Evolutionary conservation across 1,140 invertebrate species (phyloP).

Genomic region (Drosophila ercepeae): DNA sequence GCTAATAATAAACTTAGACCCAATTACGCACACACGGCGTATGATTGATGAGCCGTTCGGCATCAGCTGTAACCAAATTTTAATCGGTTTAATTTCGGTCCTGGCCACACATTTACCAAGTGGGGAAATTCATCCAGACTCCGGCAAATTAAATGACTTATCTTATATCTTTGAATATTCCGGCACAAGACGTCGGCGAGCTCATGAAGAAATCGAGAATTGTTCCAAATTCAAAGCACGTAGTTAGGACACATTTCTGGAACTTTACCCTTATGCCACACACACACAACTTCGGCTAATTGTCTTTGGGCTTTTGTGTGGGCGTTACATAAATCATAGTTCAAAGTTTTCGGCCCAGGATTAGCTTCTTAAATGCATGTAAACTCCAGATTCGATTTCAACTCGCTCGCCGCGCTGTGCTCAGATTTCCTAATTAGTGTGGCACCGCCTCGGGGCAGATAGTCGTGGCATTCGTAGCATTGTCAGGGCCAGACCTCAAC

Average conservation of each 20-base stretch:
- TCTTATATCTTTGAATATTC: conserved; percentile 39
- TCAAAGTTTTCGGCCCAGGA: conserved; percentile 72
- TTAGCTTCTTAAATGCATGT: conserved; percentile 68
- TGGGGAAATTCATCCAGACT: conserved; percentile 6
- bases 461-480: too few relatives aligned
- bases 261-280: conserved; percentile 42
- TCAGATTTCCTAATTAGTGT: conserved; percentile 71
- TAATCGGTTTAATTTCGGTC: conserved; percentile 32
- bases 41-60: conserved; percentile 41
- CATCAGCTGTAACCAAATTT: conserved; percentile 22
- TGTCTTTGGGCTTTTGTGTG: conserved; percentile 42
- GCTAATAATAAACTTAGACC: not conserved
- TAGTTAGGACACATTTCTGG: conserved; percentile 61
- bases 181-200: conserved; percentile 17
- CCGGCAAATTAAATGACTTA: conserved; percentile 43
- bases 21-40: conserved; percentile 34
- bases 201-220: conserved; percentile 12
- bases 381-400: conserved; percentile 28
- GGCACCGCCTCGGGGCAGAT: conserved; percentile 39
- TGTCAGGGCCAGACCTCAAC: conserved; percentile 51
- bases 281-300: conserved; percentile 36
- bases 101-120: not conserved
- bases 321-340: conserved; percentile 74
- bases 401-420: conserved; percentile 34
- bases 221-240: conserved; percentile 63